Evolutionary conservation across 2,797 vertebrate species (phyloP).

Genomic region (Pelobates cultripes): DNA sequence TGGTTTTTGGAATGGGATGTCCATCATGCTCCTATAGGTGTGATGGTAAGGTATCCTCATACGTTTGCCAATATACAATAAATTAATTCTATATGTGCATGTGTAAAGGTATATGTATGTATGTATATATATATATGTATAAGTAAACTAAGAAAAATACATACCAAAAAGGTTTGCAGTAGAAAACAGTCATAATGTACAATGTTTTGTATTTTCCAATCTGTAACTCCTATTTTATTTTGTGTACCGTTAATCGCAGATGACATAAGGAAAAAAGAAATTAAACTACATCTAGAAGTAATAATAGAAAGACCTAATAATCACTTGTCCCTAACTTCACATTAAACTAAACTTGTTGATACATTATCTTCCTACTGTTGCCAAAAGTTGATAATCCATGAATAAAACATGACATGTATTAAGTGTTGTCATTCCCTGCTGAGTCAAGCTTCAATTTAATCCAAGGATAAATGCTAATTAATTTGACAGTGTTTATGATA

Average conservation of each 20-base stretch:
- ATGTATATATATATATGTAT: too few relatives aligned
- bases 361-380: constrained; percentile 47
- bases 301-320: constrained; percentile 36
- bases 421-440: constrained; percentile 37
- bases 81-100: too few relatives aligned
- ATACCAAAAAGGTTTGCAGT: too few relatives aligned
- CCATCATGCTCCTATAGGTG: too few relatives aligned
- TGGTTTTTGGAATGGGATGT: too few relatives aligned
- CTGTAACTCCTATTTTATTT: too few relatives aligned
- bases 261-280: neutral
- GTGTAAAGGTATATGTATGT: too few relatives aligned
- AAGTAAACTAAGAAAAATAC: too few relatives aligned
- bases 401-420: constrained; percentile 48
- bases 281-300: constrained; percentile 18
- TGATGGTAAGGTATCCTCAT: too few relatives aligned
- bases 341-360: constrained; percentile 55
- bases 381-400: constrained; percentile 38
- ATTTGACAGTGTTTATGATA: constrained; percentile 56
- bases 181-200: too few relatives aligned
- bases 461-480: constrained; percentile 40
- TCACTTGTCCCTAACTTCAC: constrained; percentile 44
- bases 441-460: constrained; percentile 51
- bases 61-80: too few relatives aligned
- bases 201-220: too few relatives aligned
- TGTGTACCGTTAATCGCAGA: neutral